Evolutionary conservation across 1,140 invertebrate species (phyloP).

Genomic region (Bombus vancouverensis): DNA sequence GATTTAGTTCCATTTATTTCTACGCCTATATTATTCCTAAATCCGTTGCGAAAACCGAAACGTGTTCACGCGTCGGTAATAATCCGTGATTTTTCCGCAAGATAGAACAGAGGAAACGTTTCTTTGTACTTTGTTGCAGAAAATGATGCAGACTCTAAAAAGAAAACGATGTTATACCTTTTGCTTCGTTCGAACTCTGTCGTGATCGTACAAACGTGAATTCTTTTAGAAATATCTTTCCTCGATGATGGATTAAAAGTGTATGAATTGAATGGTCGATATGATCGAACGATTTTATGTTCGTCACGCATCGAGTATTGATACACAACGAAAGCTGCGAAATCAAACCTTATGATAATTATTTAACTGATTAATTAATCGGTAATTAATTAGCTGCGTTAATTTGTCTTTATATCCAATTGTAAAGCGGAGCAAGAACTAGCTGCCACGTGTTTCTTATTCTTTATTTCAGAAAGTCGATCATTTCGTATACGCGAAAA

Average conservation of each 20-base stretch:
- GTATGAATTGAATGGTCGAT: background rate
- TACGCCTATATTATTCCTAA: background rate
- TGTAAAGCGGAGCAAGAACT: no score
- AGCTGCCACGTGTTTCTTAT: background rate
- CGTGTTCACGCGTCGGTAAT: background rate
- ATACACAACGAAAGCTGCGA: background rate
- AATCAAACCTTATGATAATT: no score
- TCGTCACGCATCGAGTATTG: background rate
- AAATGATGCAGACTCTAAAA: background rate
- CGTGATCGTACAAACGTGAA: background rate
- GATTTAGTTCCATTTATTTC: constrained; percentile 10
- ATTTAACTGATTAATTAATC: no score
- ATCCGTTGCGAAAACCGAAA: constrained; percentile 15
- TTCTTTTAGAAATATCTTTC: no score
- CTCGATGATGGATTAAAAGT: background rate
- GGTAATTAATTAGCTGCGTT: no score
- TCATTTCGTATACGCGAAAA: background rate
- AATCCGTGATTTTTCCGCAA: background rate
- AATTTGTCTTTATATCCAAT: no score
- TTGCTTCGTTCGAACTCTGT: constrained; percentile 12
- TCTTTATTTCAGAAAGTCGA: background rate
- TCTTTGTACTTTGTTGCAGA: background rate
- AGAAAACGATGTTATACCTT: no score
- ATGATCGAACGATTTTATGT: background rate
- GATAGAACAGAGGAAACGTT: constrained; percentile 21